These are phyloP conservation scores for Galerucella nymphaeae DNA, from an alignment of 2,888 invertebrate species.

Conservation along the genomic window DNA sequence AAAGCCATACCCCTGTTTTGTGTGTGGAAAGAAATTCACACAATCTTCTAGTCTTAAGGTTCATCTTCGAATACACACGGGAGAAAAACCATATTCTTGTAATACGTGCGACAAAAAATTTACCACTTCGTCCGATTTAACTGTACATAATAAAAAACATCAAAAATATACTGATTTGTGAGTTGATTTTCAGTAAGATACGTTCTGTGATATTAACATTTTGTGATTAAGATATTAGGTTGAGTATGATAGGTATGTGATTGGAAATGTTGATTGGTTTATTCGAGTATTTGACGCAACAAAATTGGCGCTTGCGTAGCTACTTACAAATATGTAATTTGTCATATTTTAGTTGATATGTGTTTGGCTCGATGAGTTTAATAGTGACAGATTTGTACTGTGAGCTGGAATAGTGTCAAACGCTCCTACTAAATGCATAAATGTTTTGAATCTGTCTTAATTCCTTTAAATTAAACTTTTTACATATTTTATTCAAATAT, in stretches of 20 bases:
- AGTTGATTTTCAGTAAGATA: neutral
- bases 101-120: conserved; percentile 59
- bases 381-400: too few relatives aligned
- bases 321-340: neutral
- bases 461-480: too few relatives aligned
- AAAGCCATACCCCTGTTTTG: conserved; percentile 60
- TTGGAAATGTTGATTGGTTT: neutral
- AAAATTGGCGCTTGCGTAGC: neutral
- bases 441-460: too few relatives aligned
- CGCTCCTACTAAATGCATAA: too few relatives aligned
- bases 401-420: too few relatives aligned
- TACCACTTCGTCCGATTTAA: conserved; percentile 60
- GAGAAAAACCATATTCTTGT: conserved; percentile 62
- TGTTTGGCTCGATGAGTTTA: neutral
- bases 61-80: conserved; percentile 60
- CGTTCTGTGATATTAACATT: conserved; percentile 20
- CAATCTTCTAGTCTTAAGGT: conserved; percentile 62
- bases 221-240: neutral
- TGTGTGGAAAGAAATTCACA: conserved; percentile 61
- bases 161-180: conserved; percentile 61
- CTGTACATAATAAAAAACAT: conserved; percentile 60
- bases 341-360: neutral
- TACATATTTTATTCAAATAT: too few relatives aligned
- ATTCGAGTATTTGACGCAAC: neutral
- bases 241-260: neutral